phyloP scores from a whole-genome alignment of 2,113 vertebrate genomes.

The Sinocyclocheilus rhinocerous region DNA sequence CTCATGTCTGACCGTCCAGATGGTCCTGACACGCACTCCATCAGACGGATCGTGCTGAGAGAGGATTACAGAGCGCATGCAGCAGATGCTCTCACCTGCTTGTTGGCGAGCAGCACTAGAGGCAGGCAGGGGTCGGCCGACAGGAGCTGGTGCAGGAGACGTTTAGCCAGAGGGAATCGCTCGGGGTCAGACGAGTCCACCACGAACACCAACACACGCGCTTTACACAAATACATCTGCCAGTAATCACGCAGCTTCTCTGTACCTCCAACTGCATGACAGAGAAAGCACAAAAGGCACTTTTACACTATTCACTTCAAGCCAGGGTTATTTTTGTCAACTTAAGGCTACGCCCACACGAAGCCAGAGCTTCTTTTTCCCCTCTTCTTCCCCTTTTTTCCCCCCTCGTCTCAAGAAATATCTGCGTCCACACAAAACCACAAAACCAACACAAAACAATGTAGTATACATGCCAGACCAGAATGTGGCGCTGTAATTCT shows the following conservation, averaged over 20 bases:
- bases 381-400: too few relatives aligned
- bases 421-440: too few relatives aligned
- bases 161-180: constrained; percentile 83
- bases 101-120: constrained; percentile 91
- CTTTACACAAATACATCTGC: constrained; percentile 82
- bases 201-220: constrained; percentile 86
- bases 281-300: background rate
- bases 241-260: constrained; percentile 84
- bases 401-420: too few relatives aligned
- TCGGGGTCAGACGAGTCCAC: constrained; percentile 84
- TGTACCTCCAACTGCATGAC: constrained; percentile 83
- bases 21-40: background rate
- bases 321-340: too few relatives aligned
- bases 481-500: too few relatives aligned
- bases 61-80: background rate
- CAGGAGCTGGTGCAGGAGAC: constrained; percentile 83
- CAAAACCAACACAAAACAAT: too few relatives aligned
- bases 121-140: constrained; percentile 76
- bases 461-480: too few relatives aligned
- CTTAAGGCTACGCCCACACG: too few relatives aligned
- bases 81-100: constrained; percentile 82
- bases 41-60: background rate
- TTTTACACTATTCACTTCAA: too few relatives aligned
- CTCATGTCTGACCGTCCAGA: background rate
- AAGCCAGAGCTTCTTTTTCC: too few relatives aligned